Evolutionary conservation across 30 jellyfish, hydroid and myxozoan genomes (phyloP).

Genomic region (Rhopilema esculentum): DNA sequence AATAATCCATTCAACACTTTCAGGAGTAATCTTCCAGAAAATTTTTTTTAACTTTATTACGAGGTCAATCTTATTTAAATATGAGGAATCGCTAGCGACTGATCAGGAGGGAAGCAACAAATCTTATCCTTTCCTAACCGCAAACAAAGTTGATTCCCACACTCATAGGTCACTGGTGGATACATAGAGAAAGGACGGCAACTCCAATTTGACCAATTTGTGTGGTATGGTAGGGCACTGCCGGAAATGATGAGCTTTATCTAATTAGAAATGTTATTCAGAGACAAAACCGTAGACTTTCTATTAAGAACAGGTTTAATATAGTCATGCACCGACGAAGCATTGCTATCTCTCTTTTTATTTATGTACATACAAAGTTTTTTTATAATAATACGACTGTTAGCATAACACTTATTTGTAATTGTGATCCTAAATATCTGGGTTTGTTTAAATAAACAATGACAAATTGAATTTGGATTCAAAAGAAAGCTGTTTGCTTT

Average conservation of each 20-base stretch:
- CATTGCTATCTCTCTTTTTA: too few relatives aligned
- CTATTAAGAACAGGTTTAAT: too few relatives aligned
- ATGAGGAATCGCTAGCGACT: not conserved
- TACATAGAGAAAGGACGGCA: not conserved
- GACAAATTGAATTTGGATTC: too few relatives aligned
- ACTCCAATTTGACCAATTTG: not conserved
- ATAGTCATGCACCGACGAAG: too few relatives aligned
- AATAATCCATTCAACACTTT: not conserved
- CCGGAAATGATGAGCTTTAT: constrained; percentile 34
- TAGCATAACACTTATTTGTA: too few relatives aligned
- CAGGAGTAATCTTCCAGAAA: not conserved
- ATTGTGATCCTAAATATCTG: too few relatives aligned
- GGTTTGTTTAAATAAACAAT: too few relatives aligned
- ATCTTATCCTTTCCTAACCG: not conserved
- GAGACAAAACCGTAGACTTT: too few relatives aligned
- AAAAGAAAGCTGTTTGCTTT: too few relatives aligned
- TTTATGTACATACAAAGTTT: too few relatives aligned
- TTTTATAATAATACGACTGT: too few relatives aligned
- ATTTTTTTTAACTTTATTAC: not conserved
- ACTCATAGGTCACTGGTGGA: not conserved
- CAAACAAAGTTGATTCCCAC: not conserved
- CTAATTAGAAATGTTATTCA: not conserved
- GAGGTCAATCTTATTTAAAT: not conserved
- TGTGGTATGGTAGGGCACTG: constrained; percentile 12
- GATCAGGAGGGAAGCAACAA: too few relatives aligned